A percentile compares a stretch with the other conserved stretches of the same genome.
Evolutionary conservation across 2,113 vertebrate genomes (phyloP).

Genomic region (Pristiophorus japonicus): DNA sequence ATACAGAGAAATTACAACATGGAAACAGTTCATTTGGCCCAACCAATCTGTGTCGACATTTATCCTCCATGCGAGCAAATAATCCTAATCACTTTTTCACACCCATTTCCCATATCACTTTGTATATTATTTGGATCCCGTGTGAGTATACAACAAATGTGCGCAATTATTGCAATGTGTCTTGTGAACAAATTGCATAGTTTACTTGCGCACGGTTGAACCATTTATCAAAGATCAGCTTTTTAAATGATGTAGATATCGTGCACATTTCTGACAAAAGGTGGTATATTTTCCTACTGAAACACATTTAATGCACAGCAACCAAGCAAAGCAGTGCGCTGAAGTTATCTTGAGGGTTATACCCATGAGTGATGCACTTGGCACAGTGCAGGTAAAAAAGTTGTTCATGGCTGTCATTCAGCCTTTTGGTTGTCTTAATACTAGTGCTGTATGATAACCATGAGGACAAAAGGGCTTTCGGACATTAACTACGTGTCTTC

Average conservation of each 20-base stretch:
- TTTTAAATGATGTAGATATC: not conserved
- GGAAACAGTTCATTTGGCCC: not conserved
- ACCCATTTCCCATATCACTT: not conserved
- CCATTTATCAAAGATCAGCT: not conserved
- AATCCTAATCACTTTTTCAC: not conserved
- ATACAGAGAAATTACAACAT: not conserved
- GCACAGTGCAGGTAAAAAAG: not conserved
- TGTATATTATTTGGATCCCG: not conserved
- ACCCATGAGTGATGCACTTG: not conserved
- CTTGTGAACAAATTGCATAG: not conserved
- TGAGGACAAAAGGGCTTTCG: not conserved
- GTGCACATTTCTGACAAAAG: not conserved
- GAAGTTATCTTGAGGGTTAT: not conserved
- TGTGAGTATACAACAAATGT: not conserved
- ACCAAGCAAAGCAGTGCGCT: not conserved
- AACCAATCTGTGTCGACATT: not conserved
- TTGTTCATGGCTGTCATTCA: not conserved
- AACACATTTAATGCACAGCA: not conserved
- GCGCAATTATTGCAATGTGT: not conserved
- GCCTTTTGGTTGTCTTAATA: not conserved
- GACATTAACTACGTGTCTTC: not conserved
- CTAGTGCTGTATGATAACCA: too few relatives aligned
- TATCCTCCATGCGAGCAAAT: not conserved
- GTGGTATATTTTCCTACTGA: not conserved
- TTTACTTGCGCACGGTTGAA: not conserved